These are phyloP conservation scores for Drosophila ezoana DNA, from an alignment of 2,888 invertebrate species.

Conservation along the genomic window DNA sequence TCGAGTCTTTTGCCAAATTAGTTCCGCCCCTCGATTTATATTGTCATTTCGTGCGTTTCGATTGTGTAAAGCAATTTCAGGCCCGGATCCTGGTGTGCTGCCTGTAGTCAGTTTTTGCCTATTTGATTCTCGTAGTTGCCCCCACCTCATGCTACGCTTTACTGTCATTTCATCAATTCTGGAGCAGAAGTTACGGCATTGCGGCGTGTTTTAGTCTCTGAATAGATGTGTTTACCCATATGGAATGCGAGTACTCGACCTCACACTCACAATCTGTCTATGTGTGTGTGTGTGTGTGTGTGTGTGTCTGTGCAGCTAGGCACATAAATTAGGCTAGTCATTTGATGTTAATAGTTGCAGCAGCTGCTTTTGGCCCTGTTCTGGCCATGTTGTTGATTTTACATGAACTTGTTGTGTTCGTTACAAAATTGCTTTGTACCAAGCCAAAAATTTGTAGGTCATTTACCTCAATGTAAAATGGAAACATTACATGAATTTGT, in stretches of 20 bases:
- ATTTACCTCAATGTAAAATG: slow-evolving; percentile 4
- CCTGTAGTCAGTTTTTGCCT: slow-evolving; percentile 35
- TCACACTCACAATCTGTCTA: neutral
- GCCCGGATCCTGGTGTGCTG: neutral
- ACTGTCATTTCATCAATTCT: slow-evolving; percentile 70
- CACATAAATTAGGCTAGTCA: slow-evolving; percentile 76
- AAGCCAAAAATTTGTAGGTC: slow-evolving; percentile 2
- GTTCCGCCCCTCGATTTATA: slow-evolving; percentile 85
- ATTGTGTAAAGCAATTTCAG: slow-evolving; percentile 76
- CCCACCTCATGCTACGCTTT: neutral
- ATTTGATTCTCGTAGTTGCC: slow-evolving; percentile 27
- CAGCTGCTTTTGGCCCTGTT: slow-evolving; percentile 44
- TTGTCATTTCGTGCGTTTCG: slow-evolving; percentile 83
- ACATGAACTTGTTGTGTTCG: slow-evolving; percentile 59
- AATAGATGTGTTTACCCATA: slow-evolving; percentile 67
- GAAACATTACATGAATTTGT: neutral
- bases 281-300: slow-evolving; percentile 13
- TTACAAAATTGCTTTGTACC: slow-evolving; percentile 61
- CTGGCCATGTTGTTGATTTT: slow-evolving; percentile 46
- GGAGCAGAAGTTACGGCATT: slow-evolving; percentile 71
- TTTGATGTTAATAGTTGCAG: slow-evolving; percentile 72
- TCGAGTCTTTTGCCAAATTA: slow-evolving; percentile 83
- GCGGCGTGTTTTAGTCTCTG: slow-evolving; percentile 62
- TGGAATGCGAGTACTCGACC: slow-evolving; percentile 29
- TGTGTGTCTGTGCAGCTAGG: slow-evolving; percentile 47